Conservation (phyloP, 2,888 invertebrate genomes). For the Graphium colonna region DNA sequence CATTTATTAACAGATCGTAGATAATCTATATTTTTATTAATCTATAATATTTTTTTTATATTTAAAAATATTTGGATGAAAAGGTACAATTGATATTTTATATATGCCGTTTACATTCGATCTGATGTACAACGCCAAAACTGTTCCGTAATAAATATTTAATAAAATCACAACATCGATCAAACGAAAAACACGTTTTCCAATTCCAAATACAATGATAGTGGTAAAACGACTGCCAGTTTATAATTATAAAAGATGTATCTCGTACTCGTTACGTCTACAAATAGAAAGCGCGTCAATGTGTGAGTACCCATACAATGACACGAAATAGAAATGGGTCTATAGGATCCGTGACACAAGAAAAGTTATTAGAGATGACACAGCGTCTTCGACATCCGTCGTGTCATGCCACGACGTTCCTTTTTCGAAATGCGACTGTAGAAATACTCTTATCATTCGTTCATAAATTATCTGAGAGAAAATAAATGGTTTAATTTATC, state of each 20-base stretch:
- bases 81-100: no score
- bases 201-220: no score
- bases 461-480: neutral
- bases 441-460: slow-evolving; percentile 11
- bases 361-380: slow-evolving; percentile 17
- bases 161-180: no score
- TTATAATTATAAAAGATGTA: neutral
- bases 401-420: slow-evolving; percentile 9
- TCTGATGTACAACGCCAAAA: no score
- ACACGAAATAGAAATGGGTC: neutral
- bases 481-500: neutral
- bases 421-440: slow-evolving; percentile 5
- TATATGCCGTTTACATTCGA: neutral
- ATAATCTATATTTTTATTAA: no score
- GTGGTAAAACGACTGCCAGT: neutral
- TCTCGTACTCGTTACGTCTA: neutral
- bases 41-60: no score
- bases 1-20: no score
- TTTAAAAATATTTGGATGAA: no score
- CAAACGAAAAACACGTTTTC: no score
- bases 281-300: neutral
- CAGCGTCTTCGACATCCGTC: slow-evolving; percentile 13
- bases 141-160: neutral
- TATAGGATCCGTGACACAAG: slow-evolving; percentile 12
- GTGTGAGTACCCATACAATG: slow-evolving; percentile 6